phyloP scores from a whole-genome alignment of 2,113 vertebrate genomes.

The Gallinago undulata region DNA sequence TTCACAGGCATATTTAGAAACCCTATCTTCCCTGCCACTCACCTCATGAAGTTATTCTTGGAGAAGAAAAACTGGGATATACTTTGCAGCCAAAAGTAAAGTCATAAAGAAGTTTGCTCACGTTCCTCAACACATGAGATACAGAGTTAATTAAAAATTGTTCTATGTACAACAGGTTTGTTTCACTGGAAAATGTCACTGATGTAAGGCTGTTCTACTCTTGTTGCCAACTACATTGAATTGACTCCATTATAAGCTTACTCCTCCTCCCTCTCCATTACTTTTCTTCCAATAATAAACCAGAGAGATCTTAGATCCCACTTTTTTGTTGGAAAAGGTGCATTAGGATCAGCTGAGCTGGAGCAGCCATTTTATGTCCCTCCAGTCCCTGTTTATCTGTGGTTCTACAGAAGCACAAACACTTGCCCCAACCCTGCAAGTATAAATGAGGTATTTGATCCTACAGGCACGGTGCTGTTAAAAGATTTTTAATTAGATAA shows the following conservation, averaged over 20 bases:
- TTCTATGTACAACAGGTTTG: constrained; percentile 71
- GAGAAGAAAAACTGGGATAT: constrained; percentile 71
- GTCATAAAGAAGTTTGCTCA: constrained; percentile 76
- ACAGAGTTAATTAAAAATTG: constrained; percentile 78
- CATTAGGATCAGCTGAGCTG: background rate
- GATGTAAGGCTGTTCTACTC: constrained; percentile 67
- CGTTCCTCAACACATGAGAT: constrained; percentile 74
- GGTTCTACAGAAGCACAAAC: background rate
- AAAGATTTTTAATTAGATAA: constrained; percentile 73
- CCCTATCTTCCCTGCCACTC: constrained; percentile 63
- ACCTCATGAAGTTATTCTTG: constrained; percentile 74
- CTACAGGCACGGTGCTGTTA: constrained; percentile 26
- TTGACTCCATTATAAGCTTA: constrained; percentile 58
- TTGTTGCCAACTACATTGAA: constrained; percentile 52
- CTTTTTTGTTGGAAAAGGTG: constrained; percentile 35
- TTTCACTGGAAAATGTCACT: constrained; percentile 73
- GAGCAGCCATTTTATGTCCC: background rate
- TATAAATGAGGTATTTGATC: constrained; percentile 49
- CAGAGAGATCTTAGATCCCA: background rate
- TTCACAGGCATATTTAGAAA: constrained; percentile 72
- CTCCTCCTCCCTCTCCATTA: constrained; percentile 24
- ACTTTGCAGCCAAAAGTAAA: constrained; percentile 66
- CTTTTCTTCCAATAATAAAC: constrained; percentile 60
- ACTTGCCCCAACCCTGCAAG: background rate
- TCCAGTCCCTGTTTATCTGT: constrained; percentile 1